Base-by-base conservation (phyloP, 1,140 invertebrate species). In the Drosophila tropicalis region DNA sequence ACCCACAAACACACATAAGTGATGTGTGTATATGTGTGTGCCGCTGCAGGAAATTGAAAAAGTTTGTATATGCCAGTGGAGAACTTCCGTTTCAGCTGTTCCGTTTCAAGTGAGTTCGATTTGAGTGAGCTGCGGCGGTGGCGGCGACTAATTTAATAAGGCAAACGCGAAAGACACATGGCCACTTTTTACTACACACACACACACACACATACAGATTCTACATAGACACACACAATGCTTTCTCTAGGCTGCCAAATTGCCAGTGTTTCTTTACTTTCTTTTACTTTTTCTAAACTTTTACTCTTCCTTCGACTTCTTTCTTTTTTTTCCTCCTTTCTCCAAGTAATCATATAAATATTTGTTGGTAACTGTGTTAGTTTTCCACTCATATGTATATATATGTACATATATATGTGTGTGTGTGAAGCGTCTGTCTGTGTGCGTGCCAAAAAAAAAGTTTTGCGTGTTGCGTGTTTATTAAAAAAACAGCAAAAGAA, bases 321-420 rank as follows among this genome's bases (percentile, higher is more conserved):
- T 17, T 17, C 9, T 10, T 47, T 19, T 17, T 51, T 57, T 82
- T 56, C 44, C 19, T 56, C 79, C 47, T 36, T 40, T 70, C 72
- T 29, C 51, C 55, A 67, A 72, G 80, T 83, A 84, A 87, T 87
- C 84, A 87, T 83, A 87, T 87, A 89, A 89, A 89, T 89, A 83
- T 86, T 86, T 78, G 54, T 68, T 63, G 71, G 72, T 54, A 66
- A 72, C 39, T 76, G 57, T 72, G 73, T 80, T 86, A 56, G 70
- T 63, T 62, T 51, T 56, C 19, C 44, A 44, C 58, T 39, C 44
- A 15, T 44, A 10, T 51, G 40, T 68, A 36, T 44, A 32, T 36
- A 60, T 54, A 13, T 55, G 47, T 66, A 67, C 63, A 32, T 44
- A 25, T 41, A 56, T 68, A 39, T 70, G 74, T 65, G 51, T 56